Conservation (phyloP, 2,113 vertebrate species). For the Cryptomyrus ogoouensis region DNA sequence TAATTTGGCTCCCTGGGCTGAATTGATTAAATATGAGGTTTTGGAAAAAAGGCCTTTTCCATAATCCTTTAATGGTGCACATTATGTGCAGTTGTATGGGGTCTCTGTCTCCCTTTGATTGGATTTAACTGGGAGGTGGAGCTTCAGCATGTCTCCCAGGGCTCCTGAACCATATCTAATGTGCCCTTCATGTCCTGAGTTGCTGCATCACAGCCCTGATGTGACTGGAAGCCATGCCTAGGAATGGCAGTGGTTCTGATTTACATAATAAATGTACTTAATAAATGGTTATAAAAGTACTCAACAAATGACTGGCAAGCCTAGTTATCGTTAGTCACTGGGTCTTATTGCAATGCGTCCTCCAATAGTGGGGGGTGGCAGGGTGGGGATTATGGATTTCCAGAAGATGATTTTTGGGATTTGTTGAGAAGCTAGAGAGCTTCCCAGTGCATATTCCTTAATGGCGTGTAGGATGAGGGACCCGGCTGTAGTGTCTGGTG, state of each 20-base stretch:
- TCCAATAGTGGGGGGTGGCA: background rate
- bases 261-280: background rate
- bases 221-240: background rate
- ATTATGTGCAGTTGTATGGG: background rate
- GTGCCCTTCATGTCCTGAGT: background rate
- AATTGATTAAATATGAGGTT: background rate
- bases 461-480: background rate
- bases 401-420: background rate
- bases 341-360: background rate
- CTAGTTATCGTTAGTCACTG: background rate
- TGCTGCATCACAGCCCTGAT: background rate
- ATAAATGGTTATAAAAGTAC: background rate
- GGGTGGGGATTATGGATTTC: background rate
- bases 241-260: background rate
- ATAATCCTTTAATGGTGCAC: slow-evolving; percentile 1
- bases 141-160: background rate
- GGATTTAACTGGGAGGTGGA: background rate
- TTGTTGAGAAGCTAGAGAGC: background rate
- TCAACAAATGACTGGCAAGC: background rate
- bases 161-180: background rate
- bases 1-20: background rate
- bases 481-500: background rate
- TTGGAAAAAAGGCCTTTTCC: background rate
- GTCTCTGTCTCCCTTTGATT: background rate
- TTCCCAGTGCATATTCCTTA: background rate